Base-by-base conservation (phyloP, 1,140 invertebrate genomes). In the Drosophila nebulosa region DNA sequence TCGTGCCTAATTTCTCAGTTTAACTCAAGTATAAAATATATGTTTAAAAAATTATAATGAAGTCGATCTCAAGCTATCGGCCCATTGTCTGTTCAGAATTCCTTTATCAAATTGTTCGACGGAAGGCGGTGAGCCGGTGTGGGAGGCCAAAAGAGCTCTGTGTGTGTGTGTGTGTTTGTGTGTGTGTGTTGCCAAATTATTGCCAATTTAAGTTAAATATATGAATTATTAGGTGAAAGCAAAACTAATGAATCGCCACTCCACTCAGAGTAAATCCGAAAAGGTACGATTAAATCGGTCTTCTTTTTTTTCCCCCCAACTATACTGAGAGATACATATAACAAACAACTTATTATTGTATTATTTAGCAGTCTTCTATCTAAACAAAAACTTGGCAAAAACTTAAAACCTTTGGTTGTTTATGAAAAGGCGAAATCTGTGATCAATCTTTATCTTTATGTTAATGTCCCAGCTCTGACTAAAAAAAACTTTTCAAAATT, bases 1-100 rank as follows among this genome's bases (percentile, higher is more conserved):
- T 86, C 83, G 83, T 83, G 83, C 83, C 88, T 86, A 86, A 86
- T 86, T 86, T 83, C 83, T 86, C 75, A 86, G 78, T 68, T 79
- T 73, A 71, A 80, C 74, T 77, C 83, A 86, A 85, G 74, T 77
- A 86, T 75, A 67, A 88, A 81, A 88, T 81, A 81, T 88, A 86
- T 86, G 74, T 69, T 81, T 78, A 60, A 74, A 72, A 81, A 78
- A 88, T 86, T 86, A 80, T 86, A 85, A 85, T 85, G 61, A 85
- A 78, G 78, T 21, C 65, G 56, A 66, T 65, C 64, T 66, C 50
- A 36, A 63, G 61, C 60, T 56, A 71, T 75, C 68, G 24, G n/a
- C 42, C 72, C 68, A 71, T 74, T 74, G 72, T 71, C 58, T 73
- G 64, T 64, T 46, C 7, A 14, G 30, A 52, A 46, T 51, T 57